phyloP scores from a whole-genome alignment of 2,113 vertebrate species.

The Climacteris rufus region DNA sequence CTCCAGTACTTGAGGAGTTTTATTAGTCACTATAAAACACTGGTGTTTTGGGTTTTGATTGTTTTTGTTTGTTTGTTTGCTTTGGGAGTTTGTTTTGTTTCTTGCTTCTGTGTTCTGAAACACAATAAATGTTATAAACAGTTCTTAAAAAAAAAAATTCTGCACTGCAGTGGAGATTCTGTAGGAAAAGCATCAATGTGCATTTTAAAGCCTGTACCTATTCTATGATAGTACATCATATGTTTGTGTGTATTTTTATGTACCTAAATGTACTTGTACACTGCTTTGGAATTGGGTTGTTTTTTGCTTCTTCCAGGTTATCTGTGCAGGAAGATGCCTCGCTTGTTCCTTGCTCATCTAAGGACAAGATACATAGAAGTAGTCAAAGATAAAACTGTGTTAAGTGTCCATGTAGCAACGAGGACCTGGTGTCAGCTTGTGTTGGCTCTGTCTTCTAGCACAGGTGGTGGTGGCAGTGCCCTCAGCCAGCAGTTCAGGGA shows the following conservation, averaged over 20 bases:
- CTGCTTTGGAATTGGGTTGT: neutral
- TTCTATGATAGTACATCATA: neutral
- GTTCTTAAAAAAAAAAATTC: neutral
- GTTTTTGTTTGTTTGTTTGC: neutral
- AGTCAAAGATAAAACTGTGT: neutral
- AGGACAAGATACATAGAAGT: rapidly evolving
- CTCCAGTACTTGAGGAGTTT: neutral
- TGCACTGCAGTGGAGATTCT: neutral
- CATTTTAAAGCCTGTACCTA: neutral
- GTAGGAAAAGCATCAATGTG: neutral
- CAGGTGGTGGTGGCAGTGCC: neutral
- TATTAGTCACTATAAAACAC: neutral
- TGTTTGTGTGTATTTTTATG: neutral
- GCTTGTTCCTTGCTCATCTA: neutral
- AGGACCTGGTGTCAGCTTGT: neutral
- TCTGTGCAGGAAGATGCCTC: neutral
- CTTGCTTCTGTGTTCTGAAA: neutral
- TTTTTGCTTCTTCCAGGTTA: neutral
- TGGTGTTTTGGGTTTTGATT: neutral
- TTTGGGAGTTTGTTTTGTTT: neutral
- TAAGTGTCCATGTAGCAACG: rapidly evolving
- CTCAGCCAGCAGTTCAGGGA: neutral
- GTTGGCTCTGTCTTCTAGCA: neutral
- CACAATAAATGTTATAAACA: neutral
- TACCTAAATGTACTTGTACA: neutral